phyloP scores from a whole-genome alignment of 1,140 invertebrate genomes.

The Hydropsyche tenuis region DNA sequence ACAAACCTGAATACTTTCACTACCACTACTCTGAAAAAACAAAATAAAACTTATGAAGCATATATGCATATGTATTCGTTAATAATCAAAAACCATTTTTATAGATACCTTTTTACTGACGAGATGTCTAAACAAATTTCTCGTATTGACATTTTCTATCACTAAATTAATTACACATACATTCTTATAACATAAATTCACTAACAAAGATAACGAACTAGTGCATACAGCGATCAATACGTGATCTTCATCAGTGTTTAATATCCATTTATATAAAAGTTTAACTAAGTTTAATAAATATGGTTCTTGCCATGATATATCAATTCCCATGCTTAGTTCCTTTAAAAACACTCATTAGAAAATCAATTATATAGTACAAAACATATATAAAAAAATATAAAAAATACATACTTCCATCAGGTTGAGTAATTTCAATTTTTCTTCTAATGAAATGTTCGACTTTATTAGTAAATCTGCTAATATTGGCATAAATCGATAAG shows the following conservation, averaged over 20 bases:
- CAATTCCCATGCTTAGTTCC: slow-evolving; percentile 74
- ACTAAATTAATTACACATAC: slow-evolving; percentile 70
- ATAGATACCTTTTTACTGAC: slow-evolving; percentile 64
- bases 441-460: slow-evolving; percentile 61
- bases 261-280: slow-evolving; percentile 67
- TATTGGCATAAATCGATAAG: slow-evolving; percentile 67
- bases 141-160: slow-evolving; percentile 69
- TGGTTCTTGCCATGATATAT: slow-evolving; percentile 74
- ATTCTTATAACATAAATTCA: slow-evolving; percentile 76
- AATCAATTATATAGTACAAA: not conserved
- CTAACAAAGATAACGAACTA: slow-evolving; percentile 70
- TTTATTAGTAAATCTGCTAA: slow-evolving; percentile 64
- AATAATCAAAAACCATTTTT: slow-evolving; percentile 43
- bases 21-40: slow-evolving; percentile 55
- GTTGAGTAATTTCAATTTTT: slow-evolving; percentile 62
- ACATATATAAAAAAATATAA: slow-evolving; percentile 45
- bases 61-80: slow-evolving; percentile 42
- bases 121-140: slow-evolving; percentile 65
- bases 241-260: slow-evolving; percentile 58
- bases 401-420: slow-evolving; percentile 68
- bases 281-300: slow-evolving; percentile 69
- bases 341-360: slow-evolving; percentile 52
- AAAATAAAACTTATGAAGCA: not conserved
- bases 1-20: slow-evolving; percentile 59
- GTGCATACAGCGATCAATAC: slow-evolving; percentile 60